Base-by-base conservation (phyloP, 2,888 invertebrate genomes). In the Nemotelus pantherinus region DNA sequence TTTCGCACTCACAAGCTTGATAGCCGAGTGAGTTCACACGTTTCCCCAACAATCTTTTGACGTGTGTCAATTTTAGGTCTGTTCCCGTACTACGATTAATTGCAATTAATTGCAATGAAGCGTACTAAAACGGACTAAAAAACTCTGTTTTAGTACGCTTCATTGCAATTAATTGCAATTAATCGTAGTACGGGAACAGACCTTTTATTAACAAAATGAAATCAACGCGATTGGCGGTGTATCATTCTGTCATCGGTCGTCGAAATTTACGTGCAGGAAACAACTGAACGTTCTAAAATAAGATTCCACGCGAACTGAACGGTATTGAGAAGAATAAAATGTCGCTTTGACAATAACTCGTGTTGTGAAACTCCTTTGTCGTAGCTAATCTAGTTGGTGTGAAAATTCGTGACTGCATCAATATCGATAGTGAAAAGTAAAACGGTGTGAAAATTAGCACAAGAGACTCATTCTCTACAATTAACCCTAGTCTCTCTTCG, bases 1-100 rank as follows among this genome's bases (percentile, higher is more conserved):
- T 45, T 58, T 76, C 45, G 3, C 55, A 47, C 76, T 67, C 47
- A 57, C 65, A 47, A 43, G 63, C 6, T 50, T n/a, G 43, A 41
- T 43, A 5, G 57, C 6, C 41, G 4, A 63, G 6, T 53, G 53
- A 25, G 25, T 1, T 53, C 44, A 6, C 55, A 53, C 44, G 10
- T 9, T 44, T 9, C 47, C 3, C 2, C 9, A 43, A 9, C 41
- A 10, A 67, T 79, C 77, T 80, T 88, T 89, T 88, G 88, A 87
- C 86, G 77, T 80, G 77, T 79, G 71, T 71, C 75, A 78, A 70
- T 77, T 68, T n/a, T n/a, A n/a, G n/a, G n/a, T n/a, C n/a, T n/a
- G n/a, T n/a, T n/a, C n/a, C n/a, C n/a, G n/a, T n/a, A n/a, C n/a
- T n/a, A n/a, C n/a, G n/a, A n/a, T n/a, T n/a, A n/a, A n/a, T n/a